Evolutionary conservation across 1,140 invertebrate genomes (phyloP).

Genomic region (Coptotermes formosanus): DNA sequence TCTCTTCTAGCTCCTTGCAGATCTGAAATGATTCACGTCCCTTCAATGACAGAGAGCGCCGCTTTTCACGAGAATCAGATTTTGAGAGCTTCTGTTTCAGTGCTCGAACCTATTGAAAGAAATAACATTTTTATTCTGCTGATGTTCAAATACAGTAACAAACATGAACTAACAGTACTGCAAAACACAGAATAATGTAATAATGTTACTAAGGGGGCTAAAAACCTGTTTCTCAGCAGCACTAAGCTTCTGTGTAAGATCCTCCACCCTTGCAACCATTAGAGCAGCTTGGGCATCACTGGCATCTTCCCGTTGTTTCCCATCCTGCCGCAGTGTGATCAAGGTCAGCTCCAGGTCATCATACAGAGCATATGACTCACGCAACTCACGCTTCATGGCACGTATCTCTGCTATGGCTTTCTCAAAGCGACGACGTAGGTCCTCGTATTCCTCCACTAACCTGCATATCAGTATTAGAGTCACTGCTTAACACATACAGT

Average conservation of each 20-base stretch:
- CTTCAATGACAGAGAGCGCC: slow-evolving; percentile 77
- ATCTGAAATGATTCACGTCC: slow-evolving; percentile 74
- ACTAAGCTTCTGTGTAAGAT: slow-evolving; percentile 76
- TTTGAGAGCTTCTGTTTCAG: slow-evolving; percentile 78
- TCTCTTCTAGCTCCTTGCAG: slow-evolving; percentile 79
- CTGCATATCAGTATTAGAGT: slow-evolving; percentile 43
- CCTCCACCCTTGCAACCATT: slow-evolving; percentile 81
- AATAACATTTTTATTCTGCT: slow-evolving; percentile 22
- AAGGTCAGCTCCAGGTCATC: slow-evolving; percentile 77
- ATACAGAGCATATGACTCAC: slow-evolving; percentile 74
- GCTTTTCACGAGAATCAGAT: slow-evolving; percentile 71
- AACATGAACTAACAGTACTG: neutral
- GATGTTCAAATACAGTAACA: neutral
- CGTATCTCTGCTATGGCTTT: slow-evolving; percentile 80
- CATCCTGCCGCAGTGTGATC: slow-evolving; percentile 69
- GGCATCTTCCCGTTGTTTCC: slow-evolving; percentile 64
- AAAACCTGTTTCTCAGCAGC: slow-evolving; percentile 73
- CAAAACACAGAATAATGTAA: neutral
- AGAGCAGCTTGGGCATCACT: slow-evolving; percentile 72
- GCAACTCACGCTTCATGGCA: slow-evolving; percentile 75
- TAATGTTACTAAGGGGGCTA: neutral
- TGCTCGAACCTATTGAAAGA: slow-evolving; percentile 55
- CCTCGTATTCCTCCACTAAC: slow-evolving; percentile 75
- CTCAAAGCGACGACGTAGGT: slow-evolving; percentile 72
- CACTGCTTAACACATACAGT: neutral